Percentiles rank a stretch among this genome's conserved stretches.
These are phyloP conservation scores for Dicyrtomina minuta DNA, from an alignment of 2,888 invertebrate genomes.

Conservation along the genomic window DNA sequence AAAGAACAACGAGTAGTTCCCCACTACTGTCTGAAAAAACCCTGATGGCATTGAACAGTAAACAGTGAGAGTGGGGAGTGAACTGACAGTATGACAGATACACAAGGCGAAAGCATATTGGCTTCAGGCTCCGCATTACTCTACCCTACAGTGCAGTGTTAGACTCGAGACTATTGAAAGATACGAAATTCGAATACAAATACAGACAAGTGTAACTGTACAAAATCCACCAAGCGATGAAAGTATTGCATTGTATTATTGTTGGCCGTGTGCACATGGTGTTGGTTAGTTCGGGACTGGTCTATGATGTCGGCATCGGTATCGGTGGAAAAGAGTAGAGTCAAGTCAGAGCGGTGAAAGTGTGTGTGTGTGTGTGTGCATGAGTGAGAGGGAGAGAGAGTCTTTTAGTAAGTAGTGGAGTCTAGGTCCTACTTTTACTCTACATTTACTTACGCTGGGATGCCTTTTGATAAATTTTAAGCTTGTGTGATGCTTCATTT, in stretches of 20 bases:
- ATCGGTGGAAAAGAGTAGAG: background rate
- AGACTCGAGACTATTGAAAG: background rate
- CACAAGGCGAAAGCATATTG: too few species aligned
- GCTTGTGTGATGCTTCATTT: slow-evolving; percentile 34
- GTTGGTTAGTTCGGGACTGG: background rate
- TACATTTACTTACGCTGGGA: slow-evolving; percentile 30
- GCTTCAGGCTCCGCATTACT: too few species aligned
- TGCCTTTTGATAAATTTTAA: slow-evolving; percentile 38
- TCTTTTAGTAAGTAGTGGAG: background rate
- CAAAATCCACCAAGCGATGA: too few species aligned
- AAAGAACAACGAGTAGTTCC: too few species aligned
- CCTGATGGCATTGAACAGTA: too few species aligned
- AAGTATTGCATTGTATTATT: background rate
- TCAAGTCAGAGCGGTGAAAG: background rate
- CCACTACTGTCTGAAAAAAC: too few species aligned
- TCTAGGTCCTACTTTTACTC: background rate
- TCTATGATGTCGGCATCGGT: background rate
- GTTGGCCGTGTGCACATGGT: background rate
- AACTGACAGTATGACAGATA: too few species aligned
- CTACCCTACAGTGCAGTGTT: too few species aligned
- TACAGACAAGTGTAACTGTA: too few species aligned
- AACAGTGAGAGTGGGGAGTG: too few species aligned
- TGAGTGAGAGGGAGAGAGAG: background rate
- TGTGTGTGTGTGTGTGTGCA: background rate
- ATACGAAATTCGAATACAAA: too few species aligned